These are phyloP conservation scores for Aphelocoma californica DNA, from an alignment of 2,797 vertebrate species.

Conservation along the genomic window DNA sequence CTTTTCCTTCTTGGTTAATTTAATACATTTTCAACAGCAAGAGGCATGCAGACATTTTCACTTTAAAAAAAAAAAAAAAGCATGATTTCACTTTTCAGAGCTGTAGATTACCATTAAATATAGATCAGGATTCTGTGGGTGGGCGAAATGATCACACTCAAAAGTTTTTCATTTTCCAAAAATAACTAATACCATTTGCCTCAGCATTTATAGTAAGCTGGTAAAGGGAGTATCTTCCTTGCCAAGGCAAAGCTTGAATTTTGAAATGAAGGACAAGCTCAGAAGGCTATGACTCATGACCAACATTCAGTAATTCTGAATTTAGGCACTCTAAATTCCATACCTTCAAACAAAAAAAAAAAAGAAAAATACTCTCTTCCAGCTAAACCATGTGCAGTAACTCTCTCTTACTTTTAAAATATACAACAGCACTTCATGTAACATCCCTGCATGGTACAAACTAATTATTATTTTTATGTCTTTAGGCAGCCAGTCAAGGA, in stretches of 20 bases:
- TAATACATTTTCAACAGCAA: conserved; percentile 1
- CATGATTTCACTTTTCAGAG: not conserved
- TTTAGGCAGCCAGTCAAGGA: not conserved
- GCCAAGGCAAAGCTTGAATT: conserved; percentile 2
- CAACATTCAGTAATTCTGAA: not conserved
- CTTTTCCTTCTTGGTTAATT: not conserved
- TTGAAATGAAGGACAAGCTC: conserved; percentile 4
- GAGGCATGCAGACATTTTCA: not conserved
- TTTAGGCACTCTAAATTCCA: not conserved
- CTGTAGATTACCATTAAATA: not conserved
- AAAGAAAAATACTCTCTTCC: not conserved
- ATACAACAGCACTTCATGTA: not conserved
- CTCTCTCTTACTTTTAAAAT: not conserved
- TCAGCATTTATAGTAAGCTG: conserved; percentile 13
- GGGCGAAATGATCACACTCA: not conserved
- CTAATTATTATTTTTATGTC: not conserved
- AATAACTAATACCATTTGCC: conserved; percentile 9
- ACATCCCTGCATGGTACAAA: not conserved
- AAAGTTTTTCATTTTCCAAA: conserved; percentile 13
- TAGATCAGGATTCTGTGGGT: not conserved
- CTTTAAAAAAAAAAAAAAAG: not conserved
- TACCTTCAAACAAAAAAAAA: not conserved
- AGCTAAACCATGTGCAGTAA: not conserved
- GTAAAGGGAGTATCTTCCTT: not conserved
- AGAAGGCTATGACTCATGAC: not conserved